phyloP scores from a whole-genome alignment of 2,797 vertebrate species.

The Coracias cyanogaster region DNA sequence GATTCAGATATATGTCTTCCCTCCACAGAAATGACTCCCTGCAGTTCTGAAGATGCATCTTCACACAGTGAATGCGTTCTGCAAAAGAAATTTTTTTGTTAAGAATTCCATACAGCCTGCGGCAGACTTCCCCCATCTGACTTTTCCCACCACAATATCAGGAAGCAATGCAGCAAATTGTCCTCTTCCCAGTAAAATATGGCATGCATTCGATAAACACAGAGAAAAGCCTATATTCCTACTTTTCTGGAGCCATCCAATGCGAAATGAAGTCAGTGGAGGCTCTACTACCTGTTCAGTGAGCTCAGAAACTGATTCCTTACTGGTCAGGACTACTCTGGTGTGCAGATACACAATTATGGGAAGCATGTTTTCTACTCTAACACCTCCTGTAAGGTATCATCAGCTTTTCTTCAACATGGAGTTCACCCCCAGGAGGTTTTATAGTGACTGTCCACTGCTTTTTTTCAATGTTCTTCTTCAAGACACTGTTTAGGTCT shows the following conservation, averaged over 20 bases:
- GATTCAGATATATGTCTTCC: slow-evolving; percentile 75
- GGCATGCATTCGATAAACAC: background rate
- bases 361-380: background rate
- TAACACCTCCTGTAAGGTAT: background rate
- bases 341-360: background rate
- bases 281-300: background rate
- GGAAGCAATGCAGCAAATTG: background rate
- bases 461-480: background rate
- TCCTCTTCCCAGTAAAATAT: background rate
- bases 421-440: background rate
- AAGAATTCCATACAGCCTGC: background rate
- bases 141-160: background rate
- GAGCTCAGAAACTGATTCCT: background rate
- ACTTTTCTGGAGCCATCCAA: background rate
- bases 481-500: background rate
- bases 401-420: background rate
- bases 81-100: slow-evolving; percentile 34
- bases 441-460: background rate
- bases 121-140: background rate
- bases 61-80: slow-evolving; percentile 83
- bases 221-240: background rate
- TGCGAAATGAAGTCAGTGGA: background rate
- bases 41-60: slow-evolving; percentile 76
- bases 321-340: background rate
- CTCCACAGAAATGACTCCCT: slow-evolving; percentile 79